Conservation (phyloP, 2,888 invertebrate genomes). For the Eupithecia centaureata region DNA sequence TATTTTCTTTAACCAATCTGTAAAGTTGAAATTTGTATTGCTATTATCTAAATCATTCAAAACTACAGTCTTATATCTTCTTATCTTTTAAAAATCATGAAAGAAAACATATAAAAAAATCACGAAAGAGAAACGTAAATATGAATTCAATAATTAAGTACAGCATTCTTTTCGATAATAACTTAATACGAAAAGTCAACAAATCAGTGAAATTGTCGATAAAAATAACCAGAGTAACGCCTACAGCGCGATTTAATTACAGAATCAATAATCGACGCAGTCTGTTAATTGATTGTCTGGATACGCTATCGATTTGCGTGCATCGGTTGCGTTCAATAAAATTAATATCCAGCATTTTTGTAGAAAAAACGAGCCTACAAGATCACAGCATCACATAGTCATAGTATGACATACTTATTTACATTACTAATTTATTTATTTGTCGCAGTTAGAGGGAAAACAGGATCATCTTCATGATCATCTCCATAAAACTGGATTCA, state of each 20-base stretch:
- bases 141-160: not conserved
- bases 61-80: too few species aligned
- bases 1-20: not conserved
- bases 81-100: too few species aligned
- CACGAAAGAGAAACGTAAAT: too few species aligned
- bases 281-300: conserved; percentile 75
- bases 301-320: conserved; percentile 70
- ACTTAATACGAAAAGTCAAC: conserved; percentile 67
- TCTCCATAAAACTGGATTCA: too few species aligned
- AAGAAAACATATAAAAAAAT: too few species aligned
- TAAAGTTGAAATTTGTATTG: not conserved
- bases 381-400: not conserved
- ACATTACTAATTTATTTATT: too few species aligned
- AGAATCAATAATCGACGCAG: conserved; percentile 80
- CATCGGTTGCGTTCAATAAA: conserved; percentile 52
- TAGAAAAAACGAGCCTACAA: conserved; percentile 18
- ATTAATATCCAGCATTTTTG: conserved; percentile 38
- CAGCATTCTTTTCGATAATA: conserved; percentile 43
- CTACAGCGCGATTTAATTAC: conserved; percentile 78
- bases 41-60: too few species aligned
- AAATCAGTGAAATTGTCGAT: conserved; percentile 58
- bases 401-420: too few species aligned
- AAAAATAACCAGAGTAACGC: conserved; percentile 54
- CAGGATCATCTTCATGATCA: too few species aligned
- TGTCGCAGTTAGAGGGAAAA: too few species aligned